Conservation (phyloP, 1,140 invertebrate species). For the Watersipora subatra region DNA sequence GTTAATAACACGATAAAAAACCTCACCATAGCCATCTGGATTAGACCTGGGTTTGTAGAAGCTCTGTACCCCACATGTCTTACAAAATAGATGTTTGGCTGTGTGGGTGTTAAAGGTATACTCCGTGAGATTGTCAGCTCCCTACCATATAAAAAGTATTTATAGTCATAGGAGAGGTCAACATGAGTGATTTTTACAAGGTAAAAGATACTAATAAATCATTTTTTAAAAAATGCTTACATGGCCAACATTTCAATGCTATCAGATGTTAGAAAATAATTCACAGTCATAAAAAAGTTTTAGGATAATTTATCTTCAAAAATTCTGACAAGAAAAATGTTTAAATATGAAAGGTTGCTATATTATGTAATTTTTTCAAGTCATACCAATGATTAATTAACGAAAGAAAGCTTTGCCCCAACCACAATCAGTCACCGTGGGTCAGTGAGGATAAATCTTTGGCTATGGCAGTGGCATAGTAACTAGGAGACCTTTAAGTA, state of each 20-base stretch:
- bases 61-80: conserved; percentile 45
- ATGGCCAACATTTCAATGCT: neutral
- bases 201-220: neutral
- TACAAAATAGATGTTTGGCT: conserved; percentile 47
- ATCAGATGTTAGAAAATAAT: neutral
- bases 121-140: conserved; percentile 39
- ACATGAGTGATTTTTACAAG: no score
- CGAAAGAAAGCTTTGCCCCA: no score
- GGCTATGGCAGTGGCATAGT: no score
- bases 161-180: no score
- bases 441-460: no score
- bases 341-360: neutral
- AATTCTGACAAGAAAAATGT: neutral
- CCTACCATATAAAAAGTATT: conserved; percentile 18
- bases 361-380: no score
- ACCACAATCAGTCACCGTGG: no score
- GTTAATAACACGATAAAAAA: neutral
- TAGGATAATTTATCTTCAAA: neutral
- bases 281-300: neutral
- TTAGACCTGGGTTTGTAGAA: conserved; percentile 47
- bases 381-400: no score
- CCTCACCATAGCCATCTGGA: conserved; percentile 43
- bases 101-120: conserved; percentile 46
- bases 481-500: no score
- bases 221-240: neutral